Evolutionary conservation across 1,140 invertebrate genomes (phyloP).

Genomic region (Aplysia californica): DNA sequence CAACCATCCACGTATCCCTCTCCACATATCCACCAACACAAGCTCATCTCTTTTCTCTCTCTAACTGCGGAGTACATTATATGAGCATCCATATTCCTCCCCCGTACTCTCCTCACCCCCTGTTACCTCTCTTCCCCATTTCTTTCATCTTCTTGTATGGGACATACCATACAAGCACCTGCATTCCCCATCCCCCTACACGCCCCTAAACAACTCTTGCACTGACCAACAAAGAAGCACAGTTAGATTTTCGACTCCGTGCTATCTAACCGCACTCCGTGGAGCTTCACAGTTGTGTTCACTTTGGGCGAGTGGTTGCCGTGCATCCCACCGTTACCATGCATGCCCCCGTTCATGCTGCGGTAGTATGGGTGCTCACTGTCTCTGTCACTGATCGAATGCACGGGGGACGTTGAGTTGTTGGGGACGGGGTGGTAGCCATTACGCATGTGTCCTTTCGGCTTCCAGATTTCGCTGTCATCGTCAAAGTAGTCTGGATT

Average conservation of each 20-base stretch:
- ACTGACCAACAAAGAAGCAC: background rate
- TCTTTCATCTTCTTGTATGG: background rate
- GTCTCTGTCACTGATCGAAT: background rate
- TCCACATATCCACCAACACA: no score
- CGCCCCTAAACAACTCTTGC: background rate
- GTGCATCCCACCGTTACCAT: background rate
- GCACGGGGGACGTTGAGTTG: slow-evolving; percentile 5
- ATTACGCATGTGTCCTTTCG: slow-evolving; percentile 2
- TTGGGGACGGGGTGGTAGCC: background rate
- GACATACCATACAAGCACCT: background rate
- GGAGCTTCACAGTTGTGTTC: slow-evolving; percentile 6
- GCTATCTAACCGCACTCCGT: background rate
- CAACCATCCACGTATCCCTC: no score
- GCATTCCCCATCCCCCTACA: background rate
- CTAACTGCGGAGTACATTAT: no score
- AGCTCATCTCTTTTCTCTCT: no score
- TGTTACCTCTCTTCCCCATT: background rate
- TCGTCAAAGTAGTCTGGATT: slow-evolving; percentile 39
- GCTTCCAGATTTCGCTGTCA: slow-evolving; percentile 30
- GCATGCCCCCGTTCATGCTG: background rate
- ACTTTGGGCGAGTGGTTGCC: background rate
- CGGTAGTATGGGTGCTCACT: background rate
- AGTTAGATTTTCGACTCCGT: slow-evolving; percentile 4
- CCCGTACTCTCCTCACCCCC: background rate
- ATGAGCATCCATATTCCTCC: background rate